Conservation (phyloP, 2,113 vertebrate species). For the Centropus unirufus region DNA sequence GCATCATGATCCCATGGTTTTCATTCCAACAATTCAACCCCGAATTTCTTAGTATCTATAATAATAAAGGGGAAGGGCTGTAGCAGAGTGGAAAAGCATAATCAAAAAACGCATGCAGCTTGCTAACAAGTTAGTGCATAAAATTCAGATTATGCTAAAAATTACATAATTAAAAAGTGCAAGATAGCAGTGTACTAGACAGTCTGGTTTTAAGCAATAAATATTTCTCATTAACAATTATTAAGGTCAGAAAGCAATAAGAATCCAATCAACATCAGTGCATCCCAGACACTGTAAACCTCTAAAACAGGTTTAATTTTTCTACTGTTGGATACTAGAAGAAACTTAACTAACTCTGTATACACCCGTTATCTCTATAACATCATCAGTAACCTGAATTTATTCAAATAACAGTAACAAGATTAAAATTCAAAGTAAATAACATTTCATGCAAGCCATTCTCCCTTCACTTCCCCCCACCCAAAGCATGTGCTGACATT, state of each 20-base stretch:
- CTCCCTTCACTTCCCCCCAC: too few relatives aligned
- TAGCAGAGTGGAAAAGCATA: slow-evolving; percentile 37
- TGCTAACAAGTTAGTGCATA: slow-evolving; percentile 17
- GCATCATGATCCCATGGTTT: background rate
- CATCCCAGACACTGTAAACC: slow-evolving; percentile 1
- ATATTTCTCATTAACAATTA: background rate
- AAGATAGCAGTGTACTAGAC: background rate
- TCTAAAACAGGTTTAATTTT: background rate
- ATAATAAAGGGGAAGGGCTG: slow-evolving; percentile 4
- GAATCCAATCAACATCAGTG: slow-evolving; percentile 8
- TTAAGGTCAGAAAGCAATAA: slow-evolving; percentile 12
- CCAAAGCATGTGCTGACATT: background rate
- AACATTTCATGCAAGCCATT: background rate
- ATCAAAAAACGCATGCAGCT: slow-evolving; percentile 19
- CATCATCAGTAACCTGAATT: background rate
- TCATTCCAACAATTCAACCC: background rate
- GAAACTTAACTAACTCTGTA: background rate
- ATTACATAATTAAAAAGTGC: background rate
- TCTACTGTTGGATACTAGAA: slow-evolving; percentile 20
- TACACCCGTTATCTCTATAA: background rate
- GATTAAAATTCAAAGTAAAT: background rate
- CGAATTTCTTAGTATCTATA: slow-evolving; percentile 17
- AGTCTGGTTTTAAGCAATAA: background rate
- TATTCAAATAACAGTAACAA: background rate
- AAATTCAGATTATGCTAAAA: slow-evolving; percentile 16